phyloP scores from a whole-genome alignment of 2,113 vertebrate species.

The Thermophis baileyi region DNA sequence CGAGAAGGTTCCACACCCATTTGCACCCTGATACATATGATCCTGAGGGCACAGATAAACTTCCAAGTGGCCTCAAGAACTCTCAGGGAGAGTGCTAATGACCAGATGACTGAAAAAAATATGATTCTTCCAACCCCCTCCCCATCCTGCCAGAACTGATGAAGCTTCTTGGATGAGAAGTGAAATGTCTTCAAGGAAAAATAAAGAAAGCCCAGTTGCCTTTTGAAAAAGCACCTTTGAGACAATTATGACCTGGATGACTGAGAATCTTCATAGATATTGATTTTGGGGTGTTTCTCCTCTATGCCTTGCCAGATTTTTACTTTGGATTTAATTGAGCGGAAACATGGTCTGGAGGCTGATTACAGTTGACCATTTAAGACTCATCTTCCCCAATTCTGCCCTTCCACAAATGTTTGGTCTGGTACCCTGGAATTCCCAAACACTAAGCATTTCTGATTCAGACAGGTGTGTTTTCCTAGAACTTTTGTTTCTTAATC shows the following conservation, averaged over 20 bases:
- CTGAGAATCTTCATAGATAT: too few species aligned
- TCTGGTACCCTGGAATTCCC: neutral
- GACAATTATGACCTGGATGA: too few species aligned
- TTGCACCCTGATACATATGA: too few species aligned
- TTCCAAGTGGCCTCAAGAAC: neutral
- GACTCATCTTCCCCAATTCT: neutral
- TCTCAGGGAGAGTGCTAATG: neutral
- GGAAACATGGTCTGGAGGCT: neutral
- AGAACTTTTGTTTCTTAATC: slow-evolving; percentile 11
- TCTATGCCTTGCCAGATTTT: neutral
- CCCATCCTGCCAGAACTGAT: neutral
- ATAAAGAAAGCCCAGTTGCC: neutral
- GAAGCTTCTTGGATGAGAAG: neutral
- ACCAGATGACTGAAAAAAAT: neutral
- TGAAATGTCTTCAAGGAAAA: neutral
- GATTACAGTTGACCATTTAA: neutral
- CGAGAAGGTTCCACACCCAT: neutral
- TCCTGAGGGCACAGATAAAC: too few species aligned
- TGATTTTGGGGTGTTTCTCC: neutral
- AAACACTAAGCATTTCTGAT: neutral
- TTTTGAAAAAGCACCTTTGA: too few species aligned
- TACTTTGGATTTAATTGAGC: neutral
- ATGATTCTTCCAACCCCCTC: neutral
- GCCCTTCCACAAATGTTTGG: neutral
- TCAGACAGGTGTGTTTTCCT: neutral